These are phyloP conservation scores for Danio kyathit DNA, from an alignment of 2,797 vertebrate species.

Conservation along the genomic window DNA sequence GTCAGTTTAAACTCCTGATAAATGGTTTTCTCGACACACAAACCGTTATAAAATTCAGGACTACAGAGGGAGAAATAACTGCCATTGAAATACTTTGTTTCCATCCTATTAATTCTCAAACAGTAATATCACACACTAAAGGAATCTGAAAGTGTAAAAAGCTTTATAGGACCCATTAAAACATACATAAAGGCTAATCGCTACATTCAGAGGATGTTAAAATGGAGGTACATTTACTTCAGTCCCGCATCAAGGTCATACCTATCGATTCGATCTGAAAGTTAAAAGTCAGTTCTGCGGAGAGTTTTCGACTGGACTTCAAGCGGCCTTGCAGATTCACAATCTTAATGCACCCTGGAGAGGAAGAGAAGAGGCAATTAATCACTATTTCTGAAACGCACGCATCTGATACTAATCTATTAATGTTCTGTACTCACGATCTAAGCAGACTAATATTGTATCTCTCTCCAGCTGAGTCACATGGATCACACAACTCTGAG, in stretches of 20 bases:
- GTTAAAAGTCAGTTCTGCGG: conserved; percentile 88
- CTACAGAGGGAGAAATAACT: too few relatives aligned
- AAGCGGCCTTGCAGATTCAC: conserved; percentile 89
- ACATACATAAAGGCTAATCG: not conserved
- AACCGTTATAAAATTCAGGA: too few relatives aligned
- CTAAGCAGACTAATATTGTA: conserved; percentile 89
- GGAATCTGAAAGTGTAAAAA: too few relatives aligned
- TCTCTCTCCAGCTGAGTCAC: conserved; percentile 90
- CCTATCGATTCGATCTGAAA: conserved; percentile 92
- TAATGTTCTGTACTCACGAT: conserved; percentile 81
- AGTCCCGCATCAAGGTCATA: conserved; percentile 62
- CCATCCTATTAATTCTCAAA: not conserved
- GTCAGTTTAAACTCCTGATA: too few relatives aligned
- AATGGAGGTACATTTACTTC: not conserved
- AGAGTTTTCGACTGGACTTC: conserved; percentile 89
- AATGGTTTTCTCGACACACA: too few relatives aligned
- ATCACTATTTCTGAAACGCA: not conserved
- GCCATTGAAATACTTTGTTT: too few relatives aligned
- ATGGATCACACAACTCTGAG: conserved; percentile 86
- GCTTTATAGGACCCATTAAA: not conserved
- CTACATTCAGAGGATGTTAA: not conserved
- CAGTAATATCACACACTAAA: not conserved
- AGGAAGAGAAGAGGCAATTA: conserved; percentile 6
- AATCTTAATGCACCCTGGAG: conserved; percentile 89
- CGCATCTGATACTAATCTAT: not conserved